These are phyloP conservation scores for Rhinoptilus africanus DNA, from an alignment of 2,113 vertebrate species.

Conservation along the genomic window DNA sequence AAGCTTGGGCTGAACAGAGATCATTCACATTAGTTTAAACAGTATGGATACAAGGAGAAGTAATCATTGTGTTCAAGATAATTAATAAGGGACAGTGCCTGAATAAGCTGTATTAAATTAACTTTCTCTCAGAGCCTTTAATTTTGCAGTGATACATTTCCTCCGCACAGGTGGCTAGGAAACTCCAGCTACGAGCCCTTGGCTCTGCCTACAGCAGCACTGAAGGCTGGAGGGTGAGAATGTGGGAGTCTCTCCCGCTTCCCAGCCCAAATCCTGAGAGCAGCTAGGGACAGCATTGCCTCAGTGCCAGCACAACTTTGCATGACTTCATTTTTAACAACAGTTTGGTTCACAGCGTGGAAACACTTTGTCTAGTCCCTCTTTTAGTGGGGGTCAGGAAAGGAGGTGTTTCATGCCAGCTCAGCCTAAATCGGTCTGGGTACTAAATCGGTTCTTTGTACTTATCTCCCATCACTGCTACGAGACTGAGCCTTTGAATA, in stretches of 20 bases:
- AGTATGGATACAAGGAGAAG: not conserved
- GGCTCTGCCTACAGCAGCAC: not conserved
- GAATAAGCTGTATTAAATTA: constrained; percentile 22
- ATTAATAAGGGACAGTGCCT: constrained; percentile 12
- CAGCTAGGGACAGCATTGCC: not conserved
- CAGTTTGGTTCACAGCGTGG: not conserved
- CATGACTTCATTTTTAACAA: not conserved
- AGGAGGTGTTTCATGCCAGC: not conserved
- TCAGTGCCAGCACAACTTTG: not conserved
- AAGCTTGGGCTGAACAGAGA: not conserved
- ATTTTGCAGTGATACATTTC: not conserved
- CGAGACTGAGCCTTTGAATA: not conserved
- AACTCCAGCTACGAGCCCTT: not conserved
- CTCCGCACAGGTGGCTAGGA: not conserved
- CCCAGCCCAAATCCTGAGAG: not conserved
- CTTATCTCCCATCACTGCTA: not conserved
- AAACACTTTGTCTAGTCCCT: not conserved
- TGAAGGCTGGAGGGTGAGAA: not conserved
- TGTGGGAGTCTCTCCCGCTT: not conserved
- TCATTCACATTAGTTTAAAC: constrained; percentile 1
- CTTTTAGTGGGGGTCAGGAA: not conserved
- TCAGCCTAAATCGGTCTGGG: not conserved
- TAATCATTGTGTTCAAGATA: constrained; percentile 26
- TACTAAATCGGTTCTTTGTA: not conserved
- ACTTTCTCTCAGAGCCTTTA: not conserved